Percentiles rank a stretch among this genome's conserved stretches.
These are phyloP conservation scores for Diplogasteroides magnus DNA, from an alignment of 1,140 invertebrate genomes.

Conservation along the genomic window DNA sequence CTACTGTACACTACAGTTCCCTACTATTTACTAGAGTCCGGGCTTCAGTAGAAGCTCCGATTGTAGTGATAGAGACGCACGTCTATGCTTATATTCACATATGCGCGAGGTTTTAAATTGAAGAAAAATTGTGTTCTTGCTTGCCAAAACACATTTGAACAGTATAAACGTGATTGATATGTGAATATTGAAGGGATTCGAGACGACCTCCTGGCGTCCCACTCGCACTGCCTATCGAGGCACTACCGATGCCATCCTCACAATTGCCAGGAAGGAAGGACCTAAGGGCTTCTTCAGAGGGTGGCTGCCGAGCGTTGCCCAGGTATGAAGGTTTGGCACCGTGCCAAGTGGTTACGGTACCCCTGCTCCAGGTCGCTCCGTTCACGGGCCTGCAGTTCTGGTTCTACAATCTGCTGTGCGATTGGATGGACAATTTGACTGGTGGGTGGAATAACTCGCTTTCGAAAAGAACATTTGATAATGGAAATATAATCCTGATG, in stretches of 20 bases:
- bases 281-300: conserved; percentile 30
- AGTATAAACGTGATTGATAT: neutral
- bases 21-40: too few species aligned
- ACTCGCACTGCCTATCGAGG: conserved; percentile 14
- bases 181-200: neutral
- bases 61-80: too few species aligned
- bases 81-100: too few species aligned
- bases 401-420: conserved; percentile 30
- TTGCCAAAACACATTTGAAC: too few species aligned
- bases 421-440: too few species aligned
- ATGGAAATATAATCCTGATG: too few species aligned
- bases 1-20: too few species aligned
- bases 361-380: conserved; percentile 34
- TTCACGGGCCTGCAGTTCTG: conserved; percentile 35
- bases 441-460: too few species aligned
- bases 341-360: too few species aligned
- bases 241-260: conserved; percentile 18
- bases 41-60: too few species aligned
- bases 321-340: neutral
- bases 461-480: too few species aligned
- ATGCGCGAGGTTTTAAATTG: too few species aligned
- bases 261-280: conserved; percentile 25
- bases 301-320: conserved; percentile 21
- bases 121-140: conserved; percentile 10
- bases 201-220: neutral